phyloP scores from a whole-genome alignment of 1,140 invertebrate species.

The Caenorhabditis elegans region WBcel235 BX284605.5:8076001-8076500 shows the following conservation, averaged over 20 bases:
- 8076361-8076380: constrained; percentile 29
- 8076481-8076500: background rate
- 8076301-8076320: constrained; percentile 31
- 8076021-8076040: constrained; percentile 6
- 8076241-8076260: background rate
- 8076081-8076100: background rate
- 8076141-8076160: background rate
- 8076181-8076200: background rate
- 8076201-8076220: background rate
- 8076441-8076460: constrained; percentile 38
- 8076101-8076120: background rate
- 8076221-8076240: constrained; percentile 2
- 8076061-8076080: background rate
- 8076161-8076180: background rate
- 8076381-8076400: constrained; percentile 33
- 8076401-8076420: constrained; percentile 44
- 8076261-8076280: constrained; percentile 24
- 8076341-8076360: constrained; percentile 9
- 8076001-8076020: background rate
- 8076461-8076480: constrained; percentile 35
- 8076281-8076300: constrained; percentile 37
- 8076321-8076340: constrained; percentile 2
- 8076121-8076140: background rate
- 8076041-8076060: background rate
- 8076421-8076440: constrained; percentile 46